phyloP scores from a whole-genome alignment of 2,888 invertebrate genomes.

The Drosophila incognita region DNA sequence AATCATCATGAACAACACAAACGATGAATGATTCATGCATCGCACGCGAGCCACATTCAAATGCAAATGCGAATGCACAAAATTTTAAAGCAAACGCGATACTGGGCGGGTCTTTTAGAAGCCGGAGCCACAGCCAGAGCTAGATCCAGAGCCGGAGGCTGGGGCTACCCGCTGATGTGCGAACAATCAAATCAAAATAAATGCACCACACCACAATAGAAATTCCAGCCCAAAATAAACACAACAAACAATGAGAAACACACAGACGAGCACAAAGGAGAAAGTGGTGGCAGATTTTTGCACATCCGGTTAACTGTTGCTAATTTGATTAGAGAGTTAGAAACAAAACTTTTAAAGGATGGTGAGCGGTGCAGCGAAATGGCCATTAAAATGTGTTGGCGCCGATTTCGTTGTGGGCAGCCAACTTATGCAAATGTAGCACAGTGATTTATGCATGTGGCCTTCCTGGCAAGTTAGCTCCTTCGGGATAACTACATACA shows the following conservation, averaged over 20 bases:
- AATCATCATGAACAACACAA: conserved; percentile 59
- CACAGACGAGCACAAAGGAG: conserved; percentile 31
- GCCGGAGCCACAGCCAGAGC: conserved; percentile 3
- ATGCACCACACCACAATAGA: conserved; percentile 62
- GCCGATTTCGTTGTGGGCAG: conserved; percentile 53
- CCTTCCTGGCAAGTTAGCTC: conserved; percentile 44
- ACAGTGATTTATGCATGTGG: conserved; percentile 60
- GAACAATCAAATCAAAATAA: conserved; percentile 78
- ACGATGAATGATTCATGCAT: conserved; percentile 73
- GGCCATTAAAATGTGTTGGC: conserved; percentile 52
- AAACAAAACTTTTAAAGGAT: conserved; percentile 16
- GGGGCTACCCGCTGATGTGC: conserved; percentile 64
- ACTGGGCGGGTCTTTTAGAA: conserved; percentile 39
- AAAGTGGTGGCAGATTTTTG: conserved; percentile 63
- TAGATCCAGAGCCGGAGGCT: conserved; percentile 1
- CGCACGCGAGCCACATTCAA: conserved; percentile 76
- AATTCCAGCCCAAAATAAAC: conserved; percentile 49
- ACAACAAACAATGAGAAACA: conserved; percentile 49
- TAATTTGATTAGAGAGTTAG: conserved; percentile 82
- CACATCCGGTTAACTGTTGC: conserved; percentile 82
- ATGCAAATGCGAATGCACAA: conserved; percentile 64
- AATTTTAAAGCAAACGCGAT: conserved; percentile 64
- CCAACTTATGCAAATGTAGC: conserved; percentile 73
- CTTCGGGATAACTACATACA: conserved; percentile 47
- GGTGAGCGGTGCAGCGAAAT: conserved; percentile 20